Base-by-base conservation (phyloP, 2,888 invertebrate species). In the Cephus runcator region DNA sequence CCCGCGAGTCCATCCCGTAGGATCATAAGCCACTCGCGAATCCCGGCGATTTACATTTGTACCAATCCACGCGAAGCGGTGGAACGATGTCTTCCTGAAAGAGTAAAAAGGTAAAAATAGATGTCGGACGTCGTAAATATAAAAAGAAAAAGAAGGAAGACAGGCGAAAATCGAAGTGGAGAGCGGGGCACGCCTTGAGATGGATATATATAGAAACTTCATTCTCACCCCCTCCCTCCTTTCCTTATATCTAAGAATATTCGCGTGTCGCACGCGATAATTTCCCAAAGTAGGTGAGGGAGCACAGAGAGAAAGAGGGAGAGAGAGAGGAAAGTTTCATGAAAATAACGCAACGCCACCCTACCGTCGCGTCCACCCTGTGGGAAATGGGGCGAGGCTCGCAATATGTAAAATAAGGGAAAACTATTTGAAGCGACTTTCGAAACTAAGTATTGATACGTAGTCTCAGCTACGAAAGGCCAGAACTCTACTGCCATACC, bases 341-440 rank as follows among this genome's bases (percentile, higher is more conserved):
- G 71, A 56, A 78, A 79, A 81, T 81, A 84, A 79, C 79, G 77
- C 77, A 69, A 75, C 76, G 76, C 75, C 71, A n/a, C 23, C 56
- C 56, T 9, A 23, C 23, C 56, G 56, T 56, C 71, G 71, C 12
- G 31, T 31, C 3, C 33, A 2, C 73, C 36, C 80, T 73, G 56
- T 34, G 80, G 80, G 81, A 84, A 85, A 83, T 83, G 82, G 78
- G 82, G 82, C 83, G 80, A 81, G 83, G 81, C 82, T 83, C 80
- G 80, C 83, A 82, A 85, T 86, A 86, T 85, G 84, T 81, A 84
- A 85, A 86, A 86, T 84, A 85, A 80, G 81, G 77, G 75, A 76
- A 30, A 79, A 74, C 76, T 77, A 73, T 83, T 79, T 79, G 77
- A 75, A 73, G 11, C 73, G 78, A 78, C 76, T 80, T 80, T 76